Evolutionary conservation across 2,113 vertebrate genomes (phyloP), one percentile per base, ranked within the genome.

Genomic region (Rhabdornis inornatus): DNA sequence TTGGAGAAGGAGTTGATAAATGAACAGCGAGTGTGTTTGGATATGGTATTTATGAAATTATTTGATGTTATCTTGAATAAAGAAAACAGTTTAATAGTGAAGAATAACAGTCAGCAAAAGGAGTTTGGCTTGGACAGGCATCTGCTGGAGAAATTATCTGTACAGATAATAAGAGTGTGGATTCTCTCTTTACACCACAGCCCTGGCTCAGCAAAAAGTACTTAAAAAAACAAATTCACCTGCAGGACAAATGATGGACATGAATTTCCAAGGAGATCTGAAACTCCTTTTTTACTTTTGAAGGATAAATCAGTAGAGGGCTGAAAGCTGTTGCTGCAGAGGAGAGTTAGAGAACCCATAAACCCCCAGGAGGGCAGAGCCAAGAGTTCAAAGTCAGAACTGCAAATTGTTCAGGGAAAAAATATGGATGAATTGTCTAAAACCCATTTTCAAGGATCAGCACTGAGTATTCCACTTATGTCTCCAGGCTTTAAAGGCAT

Each of bases 371-470:
- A 15, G 63, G 31, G 37, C 78, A 83, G n/a, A 61, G 45, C 24
- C 31, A 15, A 3, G 4, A 9, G 4, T 13, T 28, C 35, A 8
- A 9, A 10, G 35, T 0, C 10, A 5, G 2, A 40, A 6, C 52
- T 28, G 9, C 1, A 9, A 30, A 2, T 5, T 2, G 30, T 70
- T 42, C 20, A 11, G 76, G 53, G 49, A 40, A 45, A 33, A 39
- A 10, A 13, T 1, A 8, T 2, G 19, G 7, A 13, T 44, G 50
- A 55, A 4, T 8, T 25, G 33, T 35, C 39, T 25, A 13, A 21
- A 82, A 23, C 20, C 18, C 24, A 28, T 33, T 61, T 31, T 19
- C 49, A 27, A 1, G 31, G 44, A 22, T 24, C 11, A 57, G 53
- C 20, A 14, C 1, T 12, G 40, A 45, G n/a, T 11, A 6, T 18